Evolutionary conservation across 2,888 invertebrate species (phyloP).

Genomic region (Branchellion lobata): DNA sequence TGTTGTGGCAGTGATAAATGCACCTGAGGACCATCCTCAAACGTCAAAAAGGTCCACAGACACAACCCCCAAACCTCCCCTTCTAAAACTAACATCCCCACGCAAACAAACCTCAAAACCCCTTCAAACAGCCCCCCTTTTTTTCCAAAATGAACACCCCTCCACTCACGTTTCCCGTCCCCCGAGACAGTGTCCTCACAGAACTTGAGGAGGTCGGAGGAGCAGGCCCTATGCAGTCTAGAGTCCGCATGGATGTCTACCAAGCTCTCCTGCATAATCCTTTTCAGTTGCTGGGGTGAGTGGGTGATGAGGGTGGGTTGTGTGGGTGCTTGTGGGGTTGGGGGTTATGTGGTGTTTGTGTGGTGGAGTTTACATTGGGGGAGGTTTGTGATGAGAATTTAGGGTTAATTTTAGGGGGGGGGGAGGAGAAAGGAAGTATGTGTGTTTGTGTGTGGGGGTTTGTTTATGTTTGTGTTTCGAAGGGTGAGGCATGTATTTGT

Average conservation of each 20-base stretch:
- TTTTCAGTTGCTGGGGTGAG: constrained; percentile 73
- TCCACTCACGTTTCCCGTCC: constrained; percentile 74
- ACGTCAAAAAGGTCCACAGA: background rate
- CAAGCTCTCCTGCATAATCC: constrained; percentile 78
- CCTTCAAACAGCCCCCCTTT: background rate
- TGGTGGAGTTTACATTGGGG: too few species aligned
- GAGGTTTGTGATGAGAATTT: too few species aligned
- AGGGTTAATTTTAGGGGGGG: too few species aligned
- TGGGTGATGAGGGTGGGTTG: too few species aligned
- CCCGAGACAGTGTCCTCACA: constrained; percentile 73
- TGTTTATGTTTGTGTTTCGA: too few species aligned
- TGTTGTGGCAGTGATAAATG: too few species aligned
- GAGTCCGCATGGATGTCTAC: constrained; percentile 95
- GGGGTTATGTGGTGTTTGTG: constrained; percentile 56
- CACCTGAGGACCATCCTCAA: background rate
- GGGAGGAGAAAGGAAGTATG: too few species aligned
- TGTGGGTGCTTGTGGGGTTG: too few species aligned
- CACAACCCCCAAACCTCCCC: background rate
- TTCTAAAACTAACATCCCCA: background rate
- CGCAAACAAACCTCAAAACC: background rate
- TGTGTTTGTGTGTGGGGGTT: too few species aligned
- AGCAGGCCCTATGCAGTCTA: constrained; percentile 81
- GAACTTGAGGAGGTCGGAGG: constrained; percentile 69
- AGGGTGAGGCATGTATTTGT: too few species aligned
- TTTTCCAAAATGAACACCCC: background rate